A percentile compares a stretch with the other conserved stretches of the same genome.
These are phyloP conservation scores for Hirundo rustica DNA, from an alignment of 2,797 vertebrate species.

Conservation along the genomic window DNA sequence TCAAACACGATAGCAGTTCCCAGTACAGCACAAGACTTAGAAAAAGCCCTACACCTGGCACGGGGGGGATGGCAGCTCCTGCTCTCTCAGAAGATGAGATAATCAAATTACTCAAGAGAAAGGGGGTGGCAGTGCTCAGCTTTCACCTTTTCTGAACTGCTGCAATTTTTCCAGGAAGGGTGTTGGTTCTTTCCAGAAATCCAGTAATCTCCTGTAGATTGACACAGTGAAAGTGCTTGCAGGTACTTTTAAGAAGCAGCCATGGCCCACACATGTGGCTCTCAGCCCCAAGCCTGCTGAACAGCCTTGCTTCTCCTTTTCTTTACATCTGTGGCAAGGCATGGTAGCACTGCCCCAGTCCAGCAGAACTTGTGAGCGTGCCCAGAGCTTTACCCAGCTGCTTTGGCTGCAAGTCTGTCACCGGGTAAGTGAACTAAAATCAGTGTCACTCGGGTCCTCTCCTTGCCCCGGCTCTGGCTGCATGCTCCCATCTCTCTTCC, in stretches of 20 bases:
- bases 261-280: neutral
- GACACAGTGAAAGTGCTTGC: neutral
- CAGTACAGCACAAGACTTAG: neutral
- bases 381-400: neutral
- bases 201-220: neutral
- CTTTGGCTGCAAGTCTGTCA: neutral
- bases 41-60: neutral
- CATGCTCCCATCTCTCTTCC: neutral
- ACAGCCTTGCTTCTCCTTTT: neutral
- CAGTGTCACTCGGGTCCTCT: accelerated
- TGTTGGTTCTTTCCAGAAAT: neutral
- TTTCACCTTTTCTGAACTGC: neutral
- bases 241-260: neutral
- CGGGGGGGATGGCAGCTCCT: neutral
- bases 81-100: neutral
- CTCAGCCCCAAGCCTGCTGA: neutral
- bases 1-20: neutral
- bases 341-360: neutral
- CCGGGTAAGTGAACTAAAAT: neutral
- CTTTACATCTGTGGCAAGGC: too few relatives aligned
- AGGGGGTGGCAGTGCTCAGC: neutral
- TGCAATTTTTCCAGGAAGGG: neutral
- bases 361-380: neutral
- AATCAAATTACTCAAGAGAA: neutral
- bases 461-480: neutral